Evolutionary conservation across 2,113 vertebrate genomes (phyloP), one percentile per base, ranked within the genome.

Genomic region (Hyla sarda): DNA sequence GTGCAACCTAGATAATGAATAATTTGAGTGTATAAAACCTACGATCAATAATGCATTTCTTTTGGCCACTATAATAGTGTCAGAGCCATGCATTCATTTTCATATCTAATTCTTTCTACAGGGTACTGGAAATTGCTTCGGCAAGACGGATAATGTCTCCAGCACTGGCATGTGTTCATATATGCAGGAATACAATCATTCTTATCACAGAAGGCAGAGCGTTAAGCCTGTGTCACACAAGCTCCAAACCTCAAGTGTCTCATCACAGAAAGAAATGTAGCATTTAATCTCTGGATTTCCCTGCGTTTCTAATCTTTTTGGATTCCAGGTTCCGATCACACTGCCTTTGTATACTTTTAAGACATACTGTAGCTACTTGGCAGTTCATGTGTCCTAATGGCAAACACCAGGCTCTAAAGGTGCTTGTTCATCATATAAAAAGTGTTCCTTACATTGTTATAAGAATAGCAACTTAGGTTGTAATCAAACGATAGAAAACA

Each of bases 191-290:
- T 71, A 71, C 67, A 71, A 71, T 71, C 67, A 71, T 71, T 71
- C 67, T 71, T 71, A 71, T 71, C 67, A 71, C 67, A 41, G 32
- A 71, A 21, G 67, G 67, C 67, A 71, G 67, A 71, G 34, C 32
- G 34, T 41, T 41, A 71, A 71, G 67, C 67, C 67, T 71, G 67
- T 71, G 67, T 71, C 34, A 71, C 67, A 71, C 67, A 71, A 71
- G 67, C 67, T 71, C 67, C 67, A 71, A 71, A 71, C 67, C 67
- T 71, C 67, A 71, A 71, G 67, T 71, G 67, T 71, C 67, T 71
- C 32, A 41, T 71, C 19, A 30, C 67, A 71, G 67, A 71, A 71
- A 41, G 67, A 71, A 71, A 71, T 71, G 67, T 71, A 71, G 34
- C 32, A 71, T 71, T 37, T 71, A 71, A 71, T 71, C 34, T 71